These are phyloP conservation scores for Ophion costatus DNA, from an alignment of 2,888 invertebrate genomes.

Conservation along the genomic window DNA sequence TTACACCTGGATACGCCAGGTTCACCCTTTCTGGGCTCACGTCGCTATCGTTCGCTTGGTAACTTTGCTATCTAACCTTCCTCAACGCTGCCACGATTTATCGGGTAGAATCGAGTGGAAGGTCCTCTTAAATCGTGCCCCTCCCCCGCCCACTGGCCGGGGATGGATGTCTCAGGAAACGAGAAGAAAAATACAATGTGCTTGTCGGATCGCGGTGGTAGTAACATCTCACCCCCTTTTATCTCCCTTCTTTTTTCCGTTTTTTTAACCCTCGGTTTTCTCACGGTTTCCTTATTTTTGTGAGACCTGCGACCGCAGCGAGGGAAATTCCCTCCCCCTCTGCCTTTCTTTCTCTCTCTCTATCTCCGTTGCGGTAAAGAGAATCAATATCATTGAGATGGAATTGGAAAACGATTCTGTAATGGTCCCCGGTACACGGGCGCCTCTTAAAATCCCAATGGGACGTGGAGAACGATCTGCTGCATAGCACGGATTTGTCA, in stretches of 20 bases:
- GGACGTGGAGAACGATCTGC: not conserved
- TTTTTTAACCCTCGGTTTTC: not conserved
- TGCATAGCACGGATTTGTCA: too few relatives aligned
- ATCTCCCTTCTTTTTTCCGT: not conserved
- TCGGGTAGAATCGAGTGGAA: constrained; percentile 20
- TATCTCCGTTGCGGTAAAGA: not conserved
- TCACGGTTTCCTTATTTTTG: not conserved
- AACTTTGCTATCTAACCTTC: constrained; percentile 12
- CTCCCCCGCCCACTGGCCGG: too few relatives aligned
- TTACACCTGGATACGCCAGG: not conserved
- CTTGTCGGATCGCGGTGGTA: not conserved
- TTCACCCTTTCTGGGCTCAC: not conserved
- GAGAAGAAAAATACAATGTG: constrained; percentile 29
- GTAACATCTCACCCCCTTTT: not conserved
- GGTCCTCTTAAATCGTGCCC: constrained; percentile 31
- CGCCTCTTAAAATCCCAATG: constrained; percentile 11
- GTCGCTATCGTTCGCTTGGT: not conserved
- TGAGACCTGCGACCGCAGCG: not conserved
- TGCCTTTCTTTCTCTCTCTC: not conserved
- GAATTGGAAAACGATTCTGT: constrained; percentile 40
- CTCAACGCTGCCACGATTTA: constrained; percentile 4
- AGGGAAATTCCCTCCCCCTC: not conserved
- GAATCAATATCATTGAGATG: constrained; percentile 40
- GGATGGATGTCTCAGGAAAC: constrained; percentile 15
- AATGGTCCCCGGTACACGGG: not conserved